Base-by-base conservation (phyloP, 2,888 invertebrate species). In the Ptycholaimellus sp. region DNA sequence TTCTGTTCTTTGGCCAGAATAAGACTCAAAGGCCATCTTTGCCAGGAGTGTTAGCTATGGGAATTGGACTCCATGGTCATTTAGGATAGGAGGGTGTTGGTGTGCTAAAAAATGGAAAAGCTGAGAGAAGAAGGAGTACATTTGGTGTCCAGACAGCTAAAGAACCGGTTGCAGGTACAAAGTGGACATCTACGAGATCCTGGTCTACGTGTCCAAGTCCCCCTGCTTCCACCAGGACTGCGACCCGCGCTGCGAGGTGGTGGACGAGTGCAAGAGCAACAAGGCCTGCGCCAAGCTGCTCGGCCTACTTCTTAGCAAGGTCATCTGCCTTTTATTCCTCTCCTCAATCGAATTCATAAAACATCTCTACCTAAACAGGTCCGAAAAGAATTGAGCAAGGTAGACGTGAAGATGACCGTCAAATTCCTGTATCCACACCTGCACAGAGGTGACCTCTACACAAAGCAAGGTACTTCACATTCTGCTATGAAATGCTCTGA, bases 171-270 rank as follows among this genome's bases (percentile, higher is more conserved):
- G 13, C 25, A 13, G 7, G n/a, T n/a, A n/a, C n/a, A n/a, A 52
- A 52, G 49, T 53, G 13, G 56, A 56, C 38, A 40, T 56, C 9
- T 54, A 54, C 43, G 56, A 56, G 39, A 52, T 56, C 30, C 44
- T 54, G 18, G 51, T 56, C 20, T 56, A 54, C 40, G 53, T 56
- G 23, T 53, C 54, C n/a, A 56, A 56, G 40, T 50, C 49, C 20
- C 56, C 56, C 3, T 56, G 56, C 38, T 56, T 56, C 44, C 56
- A 56, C 45, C 56, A 56, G 36, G 56, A 56, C 42, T 56, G 56
- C 39, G 56, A 56, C 34, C 56, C 56, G 1, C 53, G 52, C 33
- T 56, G 56, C 34, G 56, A 56, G 41, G 56, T 56, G 5, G 53
- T 56, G 6, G 56, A 56, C 33, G 56, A 56, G 42, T 56, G 56